Evolutionary conservation across 2,113 vertebrate species (phyloP), one percentile per base, ranked within the genome.

Genomic region (Menidia beryllina): DNA sequence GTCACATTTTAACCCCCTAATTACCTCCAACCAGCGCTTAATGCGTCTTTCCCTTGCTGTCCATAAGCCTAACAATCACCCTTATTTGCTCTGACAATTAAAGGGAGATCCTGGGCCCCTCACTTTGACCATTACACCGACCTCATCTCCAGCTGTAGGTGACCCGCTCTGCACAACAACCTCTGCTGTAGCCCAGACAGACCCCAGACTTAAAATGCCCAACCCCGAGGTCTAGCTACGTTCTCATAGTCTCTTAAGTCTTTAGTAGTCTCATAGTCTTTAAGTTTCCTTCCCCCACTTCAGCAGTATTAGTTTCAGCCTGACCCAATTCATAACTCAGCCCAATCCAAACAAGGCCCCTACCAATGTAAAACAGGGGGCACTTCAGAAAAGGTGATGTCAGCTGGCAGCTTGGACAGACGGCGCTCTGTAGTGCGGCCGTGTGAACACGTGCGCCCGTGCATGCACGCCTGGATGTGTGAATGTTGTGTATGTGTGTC

Each of bases 381-480:
- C 85, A 86, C 81, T 86, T 85, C 73, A 86, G 86, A 84, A 84
- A 74, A 73, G 84, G 77, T 89, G 85, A 90, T 85, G 85, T 85
- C 78, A 86, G 71, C 81, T 56, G 75, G 82, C 82, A 75, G 63
- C 57, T 24, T 21, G 20, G 79, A 91, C 87, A 91, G 80, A 82
- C 47, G n/a, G 26, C 27, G 65, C 77, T 90, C 75, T 90, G 82
- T 86, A 17, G 71, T 75, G 27, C 0, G 6, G 54, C 39, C 30
- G 4, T 59, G 60, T 74, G 60, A 75, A 52, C 1, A 30, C 25
- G 58, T 77, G 70, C 64, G 64, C 71, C 7, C 27, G 63, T 49
- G 69, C 54, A 48, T 1, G 50, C 39, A 59, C 38, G 63, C 71
- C 65, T 58, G 57, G 71, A 76, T 48, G 75, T 88, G 85, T 83